Base-by-base conservation (phyloP, 2,797 vertebrate species). In the Catostomus latipinnis region DNA sequence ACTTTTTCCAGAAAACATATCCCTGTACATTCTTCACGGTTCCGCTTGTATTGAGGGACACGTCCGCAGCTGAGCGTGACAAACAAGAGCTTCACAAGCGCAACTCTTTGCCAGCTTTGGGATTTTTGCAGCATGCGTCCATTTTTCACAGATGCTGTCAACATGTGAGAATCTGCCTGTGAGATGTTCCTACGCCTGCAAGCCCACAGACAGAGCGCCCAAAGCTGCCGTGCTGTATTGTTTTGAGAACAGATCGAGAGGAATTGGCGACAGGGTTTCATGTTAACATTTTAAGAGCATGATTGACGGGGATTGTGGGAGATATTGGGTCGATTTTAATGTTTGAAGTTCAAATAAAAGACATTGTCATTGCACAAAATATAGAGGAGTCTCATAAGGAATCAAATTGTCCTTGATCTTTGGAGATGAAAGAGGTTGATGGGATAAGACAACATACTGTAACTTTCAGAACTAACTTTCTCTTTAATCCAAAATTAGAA, bases 61-160 rank as follows among this genome's bases (percentile, higher is more conserved):
- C 46, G 53, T n/a, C 63, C 53, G 74, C 74, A 76, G 66, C 49
- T 6, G 7, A 70, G 61, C 60, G 68, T 74, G 81, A 74, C 58
- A 81, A 52, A 78, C 76, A 78, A 45, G 66, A 78, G 66, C 46
- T 61, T 60, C 46, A 52, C 66, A 53, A 48, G 61, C 45, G 0
- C 66, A 52, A 9, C 66, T 70, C 60, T 62, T 12, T 67, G 46
- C 74, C 63, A 68, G 73, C 61, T 75, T 49, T 76, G 63, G 54
- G 65, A 76, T 67, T 8, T 84, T 87, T 72, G 50, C 77, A 81
- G 12, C 65, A 79, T 60, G 56, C 8, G 11, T 62, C 43, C 53
- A 54, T 76, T 67, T 49, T 53, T 69, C 87, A 83, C 34, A 85
- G 88, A 89, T 88, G 89, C 87, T 89, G 87, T 89, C 89, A 88